Percentiles rank a stretch among this genome's conserved stretches.
Conservation (phyloP, 2,888 invertebrate species). For the Autographa pulchrina region DNA sequence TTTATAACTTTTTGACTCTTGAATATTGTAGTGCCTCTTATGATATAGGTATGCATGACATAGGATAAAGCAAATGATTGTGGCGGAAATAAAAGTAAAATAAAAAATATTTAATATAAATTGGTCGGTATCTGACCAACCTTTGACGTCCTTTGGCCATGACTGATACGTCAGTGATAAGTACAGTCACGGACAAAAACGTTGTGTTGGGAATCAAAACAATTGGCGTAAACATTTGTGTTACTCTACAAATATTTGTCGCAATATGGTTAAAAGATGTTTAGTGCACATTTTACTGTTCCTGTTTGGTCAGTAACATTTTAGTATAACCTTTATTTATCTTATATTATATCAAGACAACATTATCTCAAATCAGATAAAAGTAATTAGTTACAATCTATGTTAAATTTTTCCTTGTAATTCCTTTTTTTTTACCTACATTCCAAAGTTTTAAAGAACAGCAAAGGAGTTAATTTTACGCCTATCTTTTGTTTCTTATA, state of each 20-base stretch:
- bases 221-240: neutral
- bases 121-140: neutral
- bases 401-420: neutral
- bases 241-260: neutral
- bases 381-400: neutral
- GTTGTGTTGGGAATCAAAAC: neutral
- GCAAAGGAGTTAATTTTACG: no score
- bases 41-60: no score
- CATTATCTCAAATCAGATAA: neutral
- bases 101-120: neutral
- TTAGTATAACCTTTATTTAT: neutral
- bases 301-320: neutral
- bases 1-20: no score
- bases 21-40: no score
- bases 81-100: no score
- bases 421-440: no score
- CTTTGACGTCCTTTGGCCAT: slow-evolving; percentile 1
- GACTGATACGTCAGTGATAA: slow-evolving; percentile 3
- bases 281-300: neutral
- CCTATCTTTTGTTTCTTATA: no score
- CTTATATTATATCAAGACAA: neutral
- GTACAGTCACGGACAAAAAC: neutral
- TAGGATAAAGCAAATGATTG: no score
- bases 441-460: no score
- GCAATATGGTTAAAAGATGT: neutral